phyloP scores from a whole-genome alignment of 2,113 vertebrate species.

The Geococcyx californianus region DNA sequence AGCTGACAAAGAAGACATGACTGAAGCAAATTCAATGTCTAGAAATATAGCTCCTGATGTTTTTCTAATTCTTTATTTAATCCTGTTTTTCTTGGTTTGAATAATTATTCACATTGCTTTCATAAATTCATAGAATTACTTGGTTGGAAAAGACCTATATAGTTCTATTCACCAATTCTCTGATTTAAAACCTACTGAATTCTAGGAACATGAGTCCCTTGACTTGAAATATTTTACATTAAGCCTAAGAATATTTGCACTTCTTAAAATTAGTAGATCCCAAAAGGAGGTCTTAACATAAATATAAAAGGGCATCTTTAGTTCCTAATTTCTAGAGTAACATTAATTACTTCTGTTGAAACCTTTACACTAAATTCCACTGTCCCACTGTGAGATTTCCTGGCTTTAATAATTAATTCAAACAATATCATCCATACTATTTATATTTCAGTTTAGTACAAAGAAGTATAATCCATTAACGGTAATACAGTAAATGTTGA shows the following conservation, averaged over 20 bases:
- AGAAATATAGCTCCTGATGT: background rate
- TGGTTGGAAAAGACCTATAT: background rate
- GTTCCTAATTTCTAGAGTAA: background rate
- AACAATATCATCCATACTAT: slow-evolving; percentile 8
- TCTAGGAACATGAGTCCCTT: background rate
- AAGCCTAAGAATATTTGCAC: background rate
- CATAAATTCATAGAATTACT: no score
- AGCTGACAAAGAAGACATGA: background rate
- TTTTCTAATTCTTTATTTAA: background rate
- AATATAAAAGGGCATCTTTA: background rate
- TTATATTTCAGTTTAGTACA: background rate
- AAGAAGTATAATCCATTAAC: slow-evolving; percentile 12
- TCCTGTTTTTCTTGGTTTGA: background rate
- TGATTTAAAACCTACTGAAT: background rate
- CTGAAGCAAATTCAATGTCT: background rate
- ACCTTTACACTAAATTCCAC: background rate
- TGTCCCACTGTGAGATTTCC: background rate
- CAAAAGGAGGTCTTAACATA: background rate
- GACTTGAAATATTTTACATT: background rate
- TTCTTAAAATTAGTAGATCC: background rate
- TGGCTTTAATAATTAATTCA: slow-evolving; percentile 8
- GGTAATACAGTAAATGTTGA: slow-evolving; percentile 1
- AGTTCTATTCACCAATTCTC: background rate
- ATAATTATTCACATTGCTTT: background rate
- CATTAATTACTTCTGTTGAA: slow-evolving; percentile 3